Conservation (phyloP, 2,797 vertebrate species). For the Melanotaenia pygmaea region DNA sequence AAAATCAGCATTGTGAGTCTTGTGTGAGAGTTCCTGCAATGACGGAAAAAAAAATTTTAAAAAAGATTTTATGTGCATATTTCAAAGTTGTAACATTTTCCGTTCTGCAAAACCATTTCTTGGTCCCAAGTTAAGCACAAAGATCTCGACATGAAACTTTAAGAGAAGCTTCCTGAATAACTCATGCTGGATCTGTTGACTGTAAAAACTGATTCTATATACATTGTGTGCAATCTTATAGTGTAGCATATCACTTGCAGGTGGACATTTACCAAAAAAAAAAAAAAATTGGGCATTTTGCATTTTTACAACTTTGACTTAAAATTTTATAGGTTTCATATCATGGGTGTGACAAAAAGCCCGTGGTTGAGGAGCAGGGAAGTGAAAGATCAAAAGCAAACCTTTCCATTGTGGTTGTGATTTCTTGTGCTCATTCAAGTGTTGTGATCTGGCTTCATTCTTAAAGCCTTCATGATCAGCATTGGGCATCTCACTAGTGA, state of each 20-base stretch:
- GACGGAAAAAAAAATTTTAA: background rate
- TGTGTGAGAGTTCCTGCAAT: slow-evolving; percentile 73
- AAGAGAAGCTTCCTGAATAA: background rate
- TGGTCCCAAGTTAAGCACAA: background rate
- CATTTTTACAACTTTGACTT: background rate
- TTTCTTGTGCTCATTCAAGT: slow-evolving; percentile 66
- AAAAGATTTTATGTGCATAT: background rate
- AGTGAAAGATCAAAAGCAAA: slow-evolving; percentile 23
- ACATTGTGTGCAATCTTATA: background rate
- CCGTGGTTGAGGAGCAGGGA: background rate
- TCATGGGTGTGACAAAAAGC: background rate
- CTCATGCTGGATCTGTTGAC: background rate
- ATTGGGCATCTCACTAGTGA: slow-evolving; percentile 43
- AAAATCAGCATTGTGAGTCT: slow-evolving; percentile 79
- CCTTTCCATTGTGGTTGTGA: slow-evolving; percentile 75
- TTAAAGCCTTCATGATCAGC: slow-evolving; percentile 46
- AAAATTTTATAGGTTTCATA: background rate
- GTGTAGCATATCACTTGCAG: background rate
- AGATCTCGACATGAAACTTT: background rate
- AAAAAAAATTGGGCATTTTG: background rate
- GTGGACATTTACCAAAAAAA: background rate
- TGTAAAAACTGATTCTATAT: background rate
- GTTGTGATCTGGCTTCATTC: slow-evolving; percentile 60
- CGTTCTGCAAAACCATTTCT: background rate
- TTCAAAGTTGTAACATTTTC: background rate